A percentile compares a stretch with the other conserved stretches of the same genome.
phyloP scores from a whole-genome alignment of 1,140 invertebrate genomes.

The Nasonia vitripennis region DNA sequence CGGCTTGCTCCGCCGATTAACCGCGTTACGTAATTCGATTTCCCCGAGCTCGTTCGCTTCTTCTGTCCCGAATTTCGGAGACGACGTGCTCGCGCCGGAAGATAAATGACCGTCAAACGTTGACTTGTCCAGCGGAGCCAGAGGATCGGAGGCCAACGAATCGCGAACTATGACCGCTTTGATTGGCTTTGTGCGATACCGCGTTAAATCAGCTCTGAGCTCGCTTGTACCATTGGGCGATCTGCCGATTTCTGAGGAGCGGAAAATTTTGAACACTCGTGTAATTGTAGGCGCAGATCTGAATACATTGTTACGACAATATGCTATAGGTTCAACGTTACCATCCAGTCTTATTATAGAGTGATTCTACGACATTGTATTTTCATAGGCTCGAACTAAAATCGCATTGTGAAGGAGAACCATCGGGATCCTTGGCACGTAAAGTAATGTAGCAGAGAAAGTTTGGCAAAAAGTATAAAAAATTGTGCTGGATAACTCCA shows the following conservation, averaged over 20 bases:
- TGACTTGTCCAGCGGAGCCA: not conserved
- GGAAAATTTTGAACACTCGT: not conserved
- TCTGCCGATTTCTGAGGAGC: not conserved
- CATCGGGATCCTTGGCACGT: not conserved
- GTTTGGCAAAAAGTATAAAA: not conserved
- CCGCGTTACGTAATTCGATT: conserved; percentile 32
- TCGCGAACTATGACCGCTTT: not conserved
- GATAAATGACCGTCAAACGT: not conserved
- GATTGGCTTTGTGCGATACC: not conserved
- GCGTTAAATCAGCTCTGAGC: not conserved
- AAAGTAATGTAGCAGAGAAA: not conserved
- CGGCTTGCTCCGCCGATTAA: conserved; percentile 21
- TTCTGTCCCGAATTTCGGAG: conserved; percentile 8
- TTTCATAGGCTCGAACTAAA: not conserved
- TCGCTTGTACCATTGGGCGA: not conserved
- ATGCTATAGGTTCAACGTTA: not conserved
- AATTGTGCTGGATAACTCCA: not conserved
- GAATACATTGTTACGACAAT: not conserved
- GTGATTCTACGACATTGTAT: not conserved
- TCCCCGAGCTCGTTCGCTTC: conserved; percentile 15
- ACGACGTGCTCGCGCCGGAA: not conserved
- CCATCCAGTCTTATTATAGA: not conserved
- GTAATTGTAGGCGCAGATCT: not conserved
- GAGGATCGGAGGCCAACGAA: not conserved
- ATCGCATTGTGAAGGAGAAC: not conserved